Conservation (phyloP, 2,888 invertebrate species). For the Aphodius granarius region DNA sequence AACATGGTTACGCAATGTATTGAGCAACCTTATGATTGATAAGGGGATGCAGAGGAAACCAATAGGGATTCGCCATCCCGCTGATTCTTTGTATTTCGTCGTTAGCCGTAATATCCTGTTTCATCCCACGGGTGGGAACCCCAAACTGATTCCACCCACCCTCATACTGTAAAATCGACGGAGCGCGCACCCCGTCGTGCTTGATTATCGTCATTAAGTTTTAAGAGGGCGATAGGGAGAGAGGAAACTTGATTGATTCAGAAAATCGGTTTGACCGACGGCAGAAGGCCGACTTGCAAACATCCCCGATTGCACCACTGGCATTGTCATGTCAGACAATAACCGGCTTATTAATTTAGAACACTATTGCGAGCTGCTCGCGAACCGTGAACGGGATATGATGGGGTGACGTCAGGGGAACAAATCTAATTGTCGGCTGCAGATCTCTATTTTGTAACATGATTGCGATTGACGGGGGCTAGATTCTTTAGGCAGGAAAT, state of each 20-base stretch:
- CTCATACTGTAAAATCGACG: constrained; percentile 24
- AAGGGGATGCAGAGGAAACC: constrained; percentile 15
- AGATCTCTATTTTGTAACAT: neutral
- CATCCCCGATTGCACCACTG: constrained; percentile 13
- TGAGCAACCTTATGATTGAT: neutral
- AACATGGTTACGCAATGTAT: neutral
- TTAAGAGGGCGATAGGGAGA: constrained; percentile 21
- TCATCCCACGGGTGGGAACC: neutral
- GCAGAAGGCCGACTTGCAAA: constrained; percentile 12
- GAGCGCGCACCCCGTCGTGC: constrained; percentile 30
- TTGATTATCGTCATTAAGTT: constrained; percentile 33
- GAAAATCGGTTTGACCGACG: constrained; percentile 20
- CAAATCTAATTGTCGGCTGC: constrained; percentile 9
- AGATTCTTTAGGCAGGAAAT: neutral
- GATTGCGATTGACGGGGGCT: neutral
- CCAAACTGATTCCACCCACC: neutral
- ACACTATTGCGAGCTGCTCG: neutral
- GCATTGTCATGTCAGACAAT: constrained; percentile 26
- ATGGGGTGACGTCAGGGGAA: constrained; percentile 1
- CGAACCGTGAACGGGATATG: constrained; percentile 20
- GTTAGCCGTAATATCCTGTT: neutral
- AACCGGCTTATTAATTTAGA: constrained; percentile 23
- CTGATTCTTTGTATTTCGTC: neutral
- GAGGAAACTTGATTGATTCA: constrained; percentile 30
- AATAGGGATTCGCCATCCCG: neutral